Evolutionary conservation across 2,888 invertebrate genomes (phyloP).

Genomic region (Bellardia bayeri): DNA sequence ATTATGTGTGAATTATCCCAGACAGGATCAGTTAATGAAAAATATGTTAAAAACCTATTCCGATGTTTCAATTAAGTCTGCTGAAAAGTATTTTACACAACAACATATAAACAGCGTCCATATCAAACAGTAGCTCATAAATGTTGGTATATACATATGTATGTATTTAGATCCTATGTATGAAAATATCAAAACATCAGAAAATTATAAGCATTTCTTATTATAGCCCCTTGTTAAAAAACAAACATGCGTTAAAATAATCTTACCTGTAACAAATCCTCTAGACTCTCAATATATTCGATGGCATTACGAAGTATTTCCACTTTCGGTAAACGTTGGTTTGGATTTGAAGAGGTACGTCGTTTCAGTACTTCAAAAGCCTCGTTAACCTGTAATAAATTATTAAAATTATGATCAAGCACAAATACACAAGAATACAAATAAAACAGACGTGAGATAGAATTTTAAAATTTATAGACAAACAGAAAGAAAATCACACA

Average conservation of each 20-base stretch:
- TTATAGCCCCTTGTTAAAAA: no score
- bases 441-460: neutral
- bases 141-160: no score
- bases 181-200: no score
- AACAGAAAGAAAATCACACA: slow-evolving; percentile 51
- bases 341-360: slow-evolving; percentile 97
- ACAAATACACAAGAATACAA: slow-evolving; percentile 28
- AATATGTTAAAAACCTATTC: no score
- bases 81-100: no score
- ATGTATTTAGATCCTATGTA: no score
- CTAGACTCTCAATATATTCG: slow-evolving; percentile 97
- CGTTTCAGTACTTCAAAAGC: slow-evolving; percentile 98
- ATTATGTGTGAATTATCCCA: no score
- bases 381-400: slow-evolving; percentile 93
- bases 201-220: no score
- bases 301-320: slow-evolving; percentile 99
- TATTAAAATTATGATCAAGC: slow-evolving; percentile 43
- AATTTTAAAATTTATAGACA: slow-evolving; percentile 36
- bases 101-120: no score
- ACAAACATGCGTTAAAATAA: neutral
- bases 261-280: slow-evolving; percentile 90
- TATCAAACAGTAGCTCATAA: no score
- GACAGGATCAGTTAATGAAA: no score
- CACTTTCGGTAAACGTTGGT: slow-evolving; percentile 97
- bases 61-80: no score